Conservation (phyloP, 2,888 invertebrate species). For the Malthinus seriepunctatus region DNA sequence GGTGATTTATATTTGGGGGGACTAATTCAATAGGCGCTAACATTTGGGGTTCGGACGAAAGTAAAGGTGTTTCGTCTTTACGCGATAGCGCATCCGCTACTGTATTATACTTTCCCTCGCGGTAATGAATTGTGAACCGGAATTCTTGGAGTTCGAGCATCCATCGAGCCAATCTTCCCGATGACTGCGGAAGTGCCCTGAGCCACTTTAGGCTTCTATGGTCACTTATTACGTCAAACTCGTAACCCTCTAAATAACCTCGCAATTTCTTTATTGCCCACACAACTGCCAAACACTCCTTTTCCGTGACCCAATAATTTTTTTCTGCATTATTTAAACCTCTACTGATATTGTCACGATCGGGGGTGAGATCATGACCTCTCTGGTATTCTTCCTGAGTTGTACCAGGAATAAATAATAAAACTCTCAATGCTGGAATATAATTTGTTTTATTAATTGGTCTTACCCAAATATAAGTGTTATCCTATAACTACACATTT, state of each 20-base stretch:
- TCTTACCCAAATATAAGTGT: no score
- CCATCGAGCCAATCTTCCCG: conserved; percentile 18
- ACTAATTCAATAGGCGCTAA: no score
- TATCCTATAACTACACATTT: no score
- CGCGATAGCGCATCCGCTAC: conserved; percentile 10
- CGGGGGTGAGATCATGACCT: no score
- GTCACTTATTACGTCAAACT: neutral
- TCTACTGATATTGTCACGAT: conserved; percentile 5
- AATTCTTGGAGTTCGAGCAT: conserved; percentile 17
- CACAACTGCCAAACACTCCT: no score
- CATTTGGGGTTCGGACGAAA: no score
- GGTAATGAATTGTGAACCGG: conserved; percentile 17
- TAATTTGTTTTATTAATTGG: no score
- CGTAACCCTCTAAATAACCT: neutral
- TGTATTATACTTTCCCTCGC: conserved; percentile 14
- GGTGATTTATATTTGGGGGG: no score
- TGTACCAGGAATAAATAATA: no score
- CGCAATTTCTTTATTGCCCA: no score
- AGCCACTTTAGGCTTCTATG: conserved; percentile 15
- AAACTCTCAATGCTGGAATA: no score
- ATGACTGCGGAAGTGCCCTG: conserved; percentile 4
- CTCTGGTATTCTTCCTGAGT: no score
- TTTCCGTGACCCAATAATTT: conserved; percentile 18
- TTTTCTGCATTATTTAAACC: conserved; percentile 12
- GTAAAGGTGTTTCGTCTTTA: neutral